Evolutionary conservation across 2,888 invertebrate species (phyloP).

Genomic region (Chesias legatella): DNA sequence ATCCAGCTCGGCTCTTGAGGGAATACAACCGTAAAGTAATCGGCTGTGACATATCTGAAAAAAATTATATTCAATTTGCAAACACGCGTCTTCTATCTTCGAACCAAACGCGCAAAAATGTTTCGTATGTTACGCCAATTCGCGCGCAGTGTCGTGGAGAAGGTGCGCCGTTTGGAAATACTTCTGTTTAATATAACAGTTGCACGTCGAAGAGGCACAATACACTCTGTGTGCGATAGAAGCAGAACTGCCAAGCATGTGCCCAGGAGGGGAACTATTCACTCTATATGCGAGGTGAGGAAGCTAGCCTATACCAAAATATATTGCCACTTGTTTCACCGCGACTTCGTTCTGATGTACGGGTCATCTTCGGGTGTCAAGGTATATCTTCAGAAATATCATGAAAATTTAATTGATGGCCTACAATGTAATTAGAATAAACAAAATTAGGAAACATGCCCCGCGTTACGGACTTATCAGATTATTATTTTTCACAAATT

Average conservation of each 20-base stretch:
- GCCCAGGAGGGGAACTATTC: slow-evolving; percentile 55
- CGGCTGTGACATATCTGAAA: slow-evolving; percentile 11
- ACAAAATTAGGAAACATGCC: no score
- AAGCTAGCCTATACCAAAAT: slow-evolving; percentile 3
- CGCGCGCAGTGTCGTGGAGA: slow-evolving; percentile 46
- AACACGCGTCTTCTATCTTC: not conserved
- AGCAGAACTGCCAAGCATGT: slow-evolving; percentile 22
- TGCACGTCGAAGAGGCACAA: slow-evolving; percentile 45
- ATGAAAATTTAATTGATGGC: no score
- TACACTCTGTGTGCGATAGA: slow-evolving; percentile 53
- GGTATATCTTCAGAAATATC: no score
- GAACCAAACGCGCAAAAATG: slow-evolving; percentile 35
- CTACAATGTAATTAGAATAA: no score
- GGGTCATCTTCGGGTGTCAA: no score
- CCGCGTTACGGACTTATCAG: no score
- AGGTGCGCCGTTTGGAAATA: slow-evolving; percentile 53
- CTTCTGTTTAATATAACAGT: slow-evolving; percentile 48
- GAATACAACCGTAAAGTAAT: slow-evolving; percentile 45
- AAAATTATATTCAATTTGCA: not conserved
- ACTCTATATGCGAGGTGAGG: slow-evolving; percentile 67
- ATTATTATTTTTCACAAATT: no score
- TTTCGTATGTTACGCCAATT: slow-evolving; percentile 52
- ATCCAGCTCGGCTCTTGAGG: slow-evolving; percentile 42
- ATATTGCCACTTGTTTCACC: not conserved
- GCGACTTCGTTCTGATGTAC: no score